Percentiles rank a stretch among this genome's conserved stretches.
Evolutionary conservation across 2,113 vertebrate genomes (phyloP).

Genomic region (Synodontis membranacea): DNA sequence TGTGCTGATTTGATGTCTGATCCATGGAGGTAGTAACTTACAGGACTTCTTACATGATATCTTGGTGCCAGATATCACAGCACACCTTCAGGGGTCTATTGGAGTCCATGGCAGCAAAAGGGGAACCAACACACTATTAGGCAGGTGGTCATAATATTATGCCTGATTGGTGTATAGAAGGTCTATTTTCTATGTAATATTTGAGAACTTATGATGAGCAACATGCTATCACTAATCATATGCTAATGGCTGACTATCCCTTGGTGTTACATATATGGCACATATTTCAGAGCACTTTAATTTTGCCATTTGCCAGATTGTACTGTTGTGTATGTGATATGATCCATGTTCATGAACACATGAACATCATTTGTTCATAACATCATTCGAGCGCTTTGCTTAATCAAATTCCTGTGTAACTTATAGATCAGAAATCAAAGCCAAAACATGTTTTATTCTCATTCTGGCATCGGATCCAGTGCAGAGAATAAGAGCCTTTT

Average conservation of each 20-base stretch:
- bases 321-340: background rate
- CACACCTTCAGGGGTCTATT: too few species aligned
- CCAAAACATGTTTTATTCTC: background rate
- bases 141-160: too few species aligned
- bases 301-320: background rate
- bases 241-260: background rate
- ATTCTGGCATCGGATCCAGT: conserved; percentile 8
- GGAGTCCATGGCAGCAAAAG: too few species aligned
- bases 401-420: background rate
- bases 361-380: too few species aligned
- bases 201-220: background rate
- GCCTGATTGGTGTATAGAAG: too few species aligned
- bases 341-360: background rate
- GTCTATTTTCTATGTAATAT: background rate
- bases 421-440: background rate
- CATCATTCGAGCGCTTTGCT: too few species aligned
- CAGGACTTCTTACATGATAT: too few species aligned
- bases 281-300: background rate
- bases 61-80: too few species aligned
- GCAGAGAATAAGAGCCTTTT: background rate
- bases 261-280: background rate
- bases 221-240: background rate
- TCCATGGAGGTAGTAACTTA: too few species aligned
- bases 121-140: too few species aligned
- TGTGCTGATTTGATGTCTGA: too few species aligned